Evolutionary conservation across 2,888 invertebrate species (phyloP), one percentile per base, ranked within the genome.

Genomic region (Venusia cambrica): DNA sequence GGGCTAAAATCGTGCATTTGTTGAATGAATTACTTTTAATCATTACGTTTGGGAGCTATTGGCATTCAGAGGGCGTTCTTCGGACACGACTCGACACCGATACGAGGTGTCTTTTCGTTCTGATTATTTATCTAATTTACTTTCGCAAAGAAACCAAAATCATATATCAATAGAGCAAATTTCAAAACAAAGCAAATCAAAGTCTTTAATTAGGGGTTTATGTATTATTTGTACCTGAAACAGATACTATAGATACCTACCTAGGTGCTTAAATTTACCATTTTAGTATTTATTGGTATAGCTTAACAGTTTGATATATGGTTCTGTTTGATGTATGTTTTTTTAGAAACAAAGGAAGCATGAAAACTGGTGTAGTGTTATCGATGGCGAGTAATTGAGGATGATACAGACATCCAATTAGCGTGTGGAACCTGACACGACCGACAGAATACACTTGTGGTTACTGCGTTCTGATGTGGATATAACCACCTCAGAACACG

Each of bases 1-100:
- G 46, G 40, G 28, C 29, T 32, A 39, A 37, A 43, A 47, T 51
- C 57, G 45, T 51, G 52, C 52, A 56, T 58, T 57, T 52, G 53
- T 57, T 51, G 61, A 66, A 66, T 63, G 61, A 67, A 64, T 62
- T 62, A 62, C 62, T 57, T 61, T 65, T 62, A 58, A 64, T 63
- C 57, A 57, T 57, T 54, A 51, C 48, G 44, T 55, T 61, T 60
- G 55, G 54, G 42, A 47, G 43, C 60, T 51, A 60, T 62, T 57
- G 49, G 48, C 35, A 67, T 60, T 57, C 57, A 25, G 38, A 6
- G 7, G 8, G 42, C 50, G 53, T 47, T 14, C 36, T 45, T 28
- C 29, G 9, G 28, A 33, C 41, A 40, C 44, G 45, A 44, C 37
- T 44, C 48, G 41, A 44, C 47, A 40, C 21, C 43, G 39, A 42